These are phyloP conservation scores for Drosophila pruinosa DNA, from an alignment of 1,140 invertebrate species.

Conservation along the genomic window DNA sequence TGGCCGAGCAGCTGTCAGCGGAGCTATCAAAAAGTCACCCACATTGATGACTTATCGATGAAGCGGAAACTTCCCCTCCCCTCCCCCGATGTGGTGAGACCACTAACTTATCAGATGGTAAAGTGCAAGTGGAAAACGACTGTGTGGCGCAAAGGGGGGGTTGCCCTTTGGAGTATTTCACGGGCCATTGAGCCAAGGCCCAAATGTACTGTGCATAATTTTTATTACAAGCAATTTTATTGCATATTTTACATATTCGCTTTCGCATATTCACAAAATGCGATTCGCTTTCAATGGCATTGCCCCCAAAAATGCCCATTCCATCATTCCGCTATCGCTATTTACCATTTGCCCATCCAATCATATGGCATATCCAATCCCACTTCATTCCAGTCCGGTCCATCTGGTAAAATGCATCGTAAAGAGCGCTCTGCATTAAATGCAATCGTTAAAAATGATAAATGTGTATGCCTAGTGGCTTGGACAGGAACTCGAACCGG, in stretches of 20 bases:
- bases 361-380: background rate
- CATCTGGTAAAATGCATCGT: conserved; percentile 44
- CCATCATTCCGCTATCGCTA: background rate
- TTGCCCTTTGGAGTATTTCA: conserved; percentile 45
- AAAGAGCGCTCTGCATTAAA: conserved; percentile 57
- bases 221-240: conserved; percentile 77
- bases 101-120: too few species aligned
- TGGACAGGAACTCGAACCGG: background rate
- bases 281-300: conserved; percentile 16
- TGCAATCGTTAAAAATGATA: conserved; percentile 75
- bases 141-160: too few species aligned
- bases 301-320: background rate
- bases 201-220: conserved; percentile 79
- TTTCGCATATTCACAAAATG: conserved; percentile 3
- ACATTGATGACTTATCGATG: conserved; percentile 68
- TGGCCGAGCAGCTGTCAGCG: conserved; percentile 43
- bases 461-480: conserved; percentile 34
- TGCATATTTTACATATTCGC: conserved; percentile 44
- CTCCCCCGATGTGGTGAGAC: background rate
- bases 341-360: background rate
- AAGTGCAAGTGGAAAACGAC: too few species aligned
- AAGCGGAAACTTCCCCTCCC: conserved; percentile 7
- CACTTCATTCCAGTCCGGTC: conserved; percentile 39
- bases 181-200: conserved; percentile 59
- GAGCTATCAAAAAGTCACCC: conserved; percentile 64